Conservation (phyloP, 2,113 vertebrate genomes). For the Scolopax mira region DNA sequence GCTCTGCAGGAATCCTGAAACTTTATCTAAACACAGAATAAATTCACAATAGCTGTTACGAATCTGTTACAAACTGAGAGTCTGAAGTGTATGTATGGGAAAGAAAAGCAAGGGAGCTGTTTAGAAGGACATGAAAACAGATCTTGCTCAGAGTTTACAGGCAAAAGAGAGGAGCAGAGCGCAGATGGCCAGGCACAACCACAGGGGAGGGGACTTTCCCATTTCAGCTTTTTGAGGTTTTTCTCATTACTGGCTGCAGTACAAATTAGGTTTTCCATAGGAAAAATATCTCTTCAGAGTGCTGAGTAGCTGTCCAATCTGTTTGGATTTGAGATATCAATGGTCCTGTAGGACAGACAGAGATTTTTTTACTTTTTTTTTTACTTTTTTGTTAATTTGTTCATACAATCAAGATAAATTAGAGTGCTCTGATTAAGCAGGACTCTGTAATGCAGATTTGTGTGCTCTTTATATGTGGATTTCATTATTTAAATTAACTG, state of each 20-base stretch:
- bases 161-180: neutral
- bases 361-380: neutral
- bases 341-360: neutral
- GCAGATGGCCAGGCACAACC: neutral
- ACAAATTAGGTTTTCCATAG: neutral
- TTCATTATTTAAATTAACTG: neutral
- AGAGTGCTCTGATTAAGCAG: neutral
- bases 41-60: neutral
- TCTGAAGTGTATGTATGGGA: neutral
- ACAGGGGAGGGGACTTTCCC: neutral
- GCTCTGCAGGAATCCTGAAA: neutral
- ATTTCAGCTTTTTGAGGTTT: neutral
- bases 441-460: neutral
- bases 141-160: neutral
- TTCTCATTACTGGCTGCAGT: neutral
- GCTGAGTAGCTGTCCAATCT: neutral
- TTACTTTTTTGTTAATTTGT: neutral
- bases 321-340: neutral
- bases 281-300: neutral
- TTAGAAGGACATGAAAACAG: neutral
- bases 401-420: neutral
- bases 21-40: neutral
- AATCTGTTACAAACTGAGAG: neutral
- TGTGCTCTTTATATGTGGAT: neutral
- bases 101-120: neutral